These are phyloP conservation scores for Rhynchonema sp. DNA, from an alignment of 2,888 invertebrate genomes.

Conservation along the genomic window DNA sequence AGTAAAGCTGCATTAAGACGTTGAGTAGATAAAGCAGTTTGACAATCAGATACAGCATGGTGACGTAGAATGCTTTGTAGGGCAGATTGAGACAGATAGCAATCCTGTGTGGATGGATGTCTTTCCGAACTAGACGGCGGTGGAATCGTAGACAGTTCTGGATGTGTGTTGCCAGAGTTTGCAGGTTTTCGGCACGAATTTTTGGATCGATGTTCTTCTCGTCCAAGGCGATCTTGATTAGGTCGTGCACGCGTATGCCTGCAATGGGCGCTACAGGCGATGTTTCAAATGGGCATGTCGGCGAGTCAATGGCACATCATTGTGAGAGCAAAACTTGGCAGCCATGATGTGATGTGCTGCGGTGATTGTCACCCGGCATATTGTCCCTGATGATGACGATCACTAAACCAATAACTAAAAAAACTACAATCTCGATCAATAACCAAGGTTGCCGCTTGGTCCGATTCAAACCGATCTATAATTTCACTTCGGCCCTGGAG, in stretches of 20 bases:
- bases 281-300: too few relatives aligned
- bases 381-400: too few relatives aligned
- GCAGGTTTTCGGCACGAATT: conserved; percentile 21
- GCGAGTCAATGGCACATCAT: too few relatives aligned
- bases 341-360: too few relatives aligned
- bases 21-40: conserved; percentile 24
- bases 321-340: too few relatives aligned
- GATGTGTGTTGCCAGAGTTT: conserved; percentile 21
- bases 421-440: neutral
- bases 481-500: too few relatives aligned
- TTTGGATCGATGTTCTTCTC: conserved; percentile 28
- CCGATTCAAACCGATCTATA: too few relatives aligned
- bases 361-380: too few relatives aligned
- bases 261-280: too few relatives aligned
- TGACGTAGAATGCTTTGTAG: conserved; percentile 25
- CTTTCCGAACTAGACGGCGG: conserved; percentile 13
- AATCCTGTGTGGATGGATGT: conserved; percentile 9
- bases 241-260: conserved; percentile 23
- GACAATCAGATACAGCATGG: conserved; percentile 19
- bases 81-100: conserved; percentile 23
- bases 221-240: conserved; percentile 22
- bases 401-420: neutral
- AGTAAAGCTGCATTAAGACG: conserved; percentile 19
- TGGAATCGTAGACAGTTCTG: conserved; percentile 26
- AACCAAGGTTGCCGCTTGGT: too few relatives aligned